Conservation (phyloP, 1,140 invertebrate species). For the Cydia splendana region DNA sequence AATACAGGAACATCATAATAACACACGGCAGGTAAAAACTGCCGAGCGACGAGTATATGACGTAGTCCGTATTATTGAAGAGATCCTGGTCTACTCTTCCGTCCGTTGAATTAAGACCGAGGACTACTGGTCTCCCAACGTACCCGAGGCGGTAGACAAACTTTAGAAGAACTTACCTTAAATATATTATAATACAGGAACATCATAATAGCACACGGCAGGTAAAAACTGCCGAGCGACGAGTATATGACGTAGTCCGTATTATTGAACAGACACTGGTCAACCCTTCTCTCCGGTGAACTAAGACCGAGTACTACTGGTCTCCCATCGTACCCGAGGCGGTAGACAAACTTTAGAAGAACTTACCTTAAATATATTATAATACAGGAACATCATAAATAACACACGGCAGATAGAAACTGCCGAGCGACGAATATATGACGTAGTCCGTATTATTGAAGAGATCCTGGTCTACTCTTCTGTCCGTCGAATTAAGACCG, state of each 20-base stretch:
- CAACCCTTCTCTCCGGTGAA: slow-evolving; percentile 87
- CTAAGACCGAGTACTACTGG: no score
- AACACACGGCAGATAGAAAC: slow-evolving; percentile 99
- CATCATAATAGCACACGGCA: slow-evolving; percentile 90
- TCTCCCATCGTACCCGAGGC: no score
- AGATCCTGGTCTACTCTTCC: slow-evolving; percentile 89
- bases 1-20: slow-evolving; percentile 71
- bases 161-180: slow-evolving; percentile 51
- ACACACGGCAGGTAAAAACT: slow-evolving; percentile 99
- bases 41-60: slow-evolving; percentile 97
- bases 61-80: slow-evolving; percentile 99
- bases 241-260: slow-evolving; percentile 98
- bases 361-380: slow-evolving; percentile 67
- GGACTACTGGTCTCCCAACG: slow-evolving; percentile 94
- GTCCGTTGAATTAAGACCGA: slow-evolving; percentile 91
- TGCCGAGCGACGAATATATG: slow-evolving; percentile 97
- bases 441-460: slow-evolving; percentile 99
- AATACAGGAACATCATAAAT: slow-evolving; percentile 72
- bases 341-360: neutral
- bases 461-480: slow-evolving; percentile 89
- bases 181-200: slow-evolving; percentile 69
- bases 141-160: no score
- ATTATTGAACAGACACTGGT: slow-evolving; percentile 97
- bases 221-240: slow-evolving; percentile 98
- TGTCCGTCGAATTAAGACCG: slow-evolving; percentile 88